Conservation (phyloP, 2,888 invertebrate species). For the Cephus spinipes region DNA sequence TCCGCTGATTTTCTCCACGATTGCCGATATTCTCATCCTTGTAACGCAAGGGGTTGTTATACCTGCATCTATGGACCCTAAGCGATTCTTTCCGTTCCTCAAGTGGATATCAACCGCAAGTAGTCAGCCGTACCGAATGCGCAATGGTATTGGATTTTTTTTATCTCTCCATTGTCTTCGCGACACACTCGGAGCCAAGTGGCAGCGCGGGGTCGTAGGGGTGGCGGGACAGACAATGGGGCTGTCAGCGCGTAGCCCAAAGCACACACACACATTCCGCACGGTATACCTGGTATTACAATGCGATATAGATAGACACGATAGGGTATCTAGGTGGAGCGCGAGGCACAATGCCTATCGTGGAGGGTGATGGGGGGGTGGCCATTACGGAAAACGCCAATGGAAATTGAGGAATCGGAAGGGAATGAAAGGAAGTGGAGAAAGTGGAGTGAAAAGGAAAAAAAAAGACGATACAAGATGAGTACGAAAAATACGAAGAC, state of each 20-base stretch:
- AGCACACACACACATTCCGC: neutral
- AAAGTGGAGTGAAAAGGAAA: conserved; percentile 1
- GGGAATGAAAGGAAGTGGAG: neutral
- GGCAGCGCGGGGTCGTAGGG: conserved; percentile 10
- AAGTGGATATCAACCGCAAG: too few species aligned
- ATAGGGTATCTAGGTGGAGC: neutral
- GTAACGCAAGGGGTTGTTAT: too few species aligned
- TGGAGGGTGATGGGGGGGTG: neutral
- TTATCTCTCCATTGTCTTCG: conserved; percentile 30
- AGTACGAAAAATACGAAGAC: too few species aligned
- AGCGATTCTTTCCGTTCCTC: too few species aligned
- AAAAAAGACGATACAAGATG: too few species aligned
- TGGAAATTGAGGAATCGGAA: conserved; percentile 1
- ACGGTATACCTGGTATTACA: neutral
- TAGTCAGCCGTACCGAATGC: neutral
- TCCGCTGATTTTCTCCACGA: too few species aligned
- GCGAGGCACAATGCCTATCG: neutral
- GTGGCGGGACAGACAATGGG: conserved; percentile 31
- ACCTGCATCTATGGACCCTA: too few species aligned
- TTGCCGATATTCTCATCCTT: too few species aligned
- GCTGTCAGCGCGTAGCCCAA: conserved; percentile 30
- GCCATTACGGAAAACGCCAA: conserved; percentile 3
- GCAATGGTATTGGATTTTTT: conserved; percentile 19
- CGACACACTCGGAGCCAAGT: conserved; percentile 26
- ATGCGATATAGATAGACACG: neutral